Percentiles rank a stretch among this genome's conserved stretches.
These are phyloP conservation scores for Pandion haliaetus DNA, from an alignment of 2,113 vertebrate species.

Conservation along the genomic window DNA sequence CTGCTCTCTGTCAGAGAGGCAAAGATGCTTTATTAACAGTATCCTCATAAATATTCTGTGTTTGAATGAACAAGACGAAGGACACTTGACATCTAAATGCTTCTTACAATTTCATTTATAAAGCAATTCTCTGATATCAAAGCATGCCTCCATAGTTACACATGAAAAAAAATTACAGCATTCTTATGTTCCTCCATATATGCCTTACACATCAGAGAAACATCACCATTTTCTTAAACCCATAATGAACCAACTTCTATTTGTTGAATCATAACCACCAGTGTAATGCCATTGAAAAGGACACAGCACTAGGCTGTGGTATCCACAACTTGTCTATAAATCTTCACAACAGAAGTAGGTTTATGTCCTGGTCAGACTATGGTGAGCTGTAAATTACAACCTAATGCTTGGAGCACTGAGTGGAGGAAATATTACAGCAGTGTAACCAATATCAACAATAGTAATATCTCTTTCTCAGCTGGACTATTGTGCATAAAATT, in stretches of 20 bases:
- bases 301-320: not conserved
- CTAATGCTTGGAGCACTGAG: not conserved
- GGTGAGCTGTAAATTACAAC: not conserved
- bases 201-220: not conserved
- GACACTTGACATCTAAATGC: constrained; percentile 27
- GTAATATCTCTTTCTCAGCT: not conserved
- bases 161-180: not conserved
- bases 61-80: not conserved
- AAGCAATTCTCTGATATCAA: constrained; percentile 3
- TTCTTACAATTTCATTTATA: constrained; percentile 6
- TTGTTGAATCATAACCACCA: not conserved
- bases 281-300: not conserved
- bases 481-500: not conserved
- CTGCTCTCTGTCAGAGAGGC: not conserved
- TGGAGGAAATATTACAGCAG: not conserved
- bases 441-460: not conserved
- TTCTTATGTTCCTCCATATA: not conserved
- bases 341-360: not conserved
- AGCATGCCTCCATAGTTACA: not conserved
- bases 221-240: not conserved
- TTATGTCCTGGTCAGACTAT: not conserved
- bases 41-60: constrained; percentile 6
- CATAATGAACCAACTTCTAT: not conserved
- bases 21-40: not conserved
- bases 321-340: not conserved